A percentile compares a stretch with the other conserved stretches of the same genome.
Conservation (phyloP, 2,113 vertebrate genomes). For the Pollimyrus isidori region DNA sequence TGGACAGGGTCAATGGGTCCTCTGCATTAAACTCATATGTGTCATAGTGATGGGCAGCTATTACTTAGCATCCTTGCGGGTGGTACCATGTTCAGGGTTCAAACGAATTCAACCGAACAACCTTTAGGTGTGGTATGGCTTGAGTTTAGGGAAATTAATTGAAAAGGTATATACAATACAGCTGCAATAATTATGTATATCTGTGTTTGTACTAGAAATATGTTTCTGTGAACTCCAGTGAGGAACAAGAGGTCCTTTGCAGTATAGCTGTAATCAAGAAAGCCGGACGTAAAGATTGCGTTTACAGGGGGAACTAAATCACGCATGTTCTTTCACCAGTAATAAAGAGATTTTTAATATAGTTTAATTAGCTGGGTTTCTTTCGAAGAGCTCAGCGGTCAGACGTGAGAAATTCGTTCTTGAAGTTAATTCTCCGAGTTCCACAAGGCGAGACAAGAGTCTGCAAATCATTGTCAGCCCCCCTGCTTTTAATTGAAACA, state of each 20-base stretch:
- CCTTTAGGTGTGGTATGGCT: background rate
- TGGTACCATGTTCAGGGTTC: too few species aligned
- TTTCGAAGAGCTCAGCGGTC: background rate
- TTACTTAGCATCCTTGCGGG: background rate
- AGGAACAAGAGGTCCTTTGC: background rate
- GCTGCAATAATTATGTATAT: background rate
- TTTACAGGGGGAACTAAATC: background rate
- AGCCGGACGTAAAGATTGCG: background rate
- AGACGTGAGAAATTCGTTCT: slow-evolving; percentile 17
- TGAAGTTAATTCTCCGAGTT: slow-evolving; percentile 20
- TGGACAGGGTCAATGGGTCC: background rate
- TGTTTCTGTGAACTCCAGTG: background rate
- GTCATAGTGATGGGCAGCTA: background rate
- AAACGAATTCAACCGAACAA: background rate
- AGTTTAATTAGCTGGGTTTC: slow-evolving; percentile 7
- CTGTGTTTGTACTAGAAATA: background rate
- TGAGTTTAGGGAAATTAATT: background rate
- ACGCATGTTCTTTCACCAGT: slow-evolving; percentile 6
- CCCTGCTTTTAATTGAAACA: slow-evolving; percentile 25
- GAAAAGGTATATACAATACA: background rate
- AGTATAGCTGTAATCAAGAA: background rate
- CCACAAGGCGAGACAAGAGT: background rate
- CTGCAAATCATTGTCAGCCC: slow-evolving; percentile 13
- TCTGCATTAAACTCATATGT: background rate
- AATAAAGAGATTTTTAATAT: slow-evolving; percentile 18